Evolutionary conservation across 53 echinoderm and acorn worm genomes (phyloP), one percentile per base, ranked within the genome.

Genomic region (Henricia sp.): DNA sequence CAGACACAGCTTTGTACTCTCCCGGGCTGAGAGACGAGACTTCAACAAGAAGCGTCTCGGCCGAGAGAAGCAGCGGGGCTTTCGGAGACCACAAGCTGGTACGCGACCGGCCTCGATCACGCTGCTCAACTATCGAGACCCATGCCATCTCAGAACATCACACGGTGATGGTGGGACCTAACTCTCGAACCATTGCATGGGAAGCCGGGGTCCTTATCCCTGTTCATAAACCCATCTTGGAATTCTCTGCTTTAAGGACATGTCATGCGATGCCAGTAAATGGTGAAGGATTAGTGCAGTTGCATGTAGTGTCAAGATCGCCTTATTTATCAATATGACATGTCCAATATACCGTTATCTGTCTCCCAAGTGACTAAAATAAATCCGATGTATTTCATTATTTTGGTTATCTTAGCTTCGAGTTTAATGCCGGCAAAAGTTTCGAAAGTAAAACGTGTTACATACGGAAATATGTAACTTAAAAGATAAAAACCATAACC

Each of bases 191-290:
- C 20, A 77, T 83, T 3, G 94, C 91, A 8, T 91, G 91, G 94
- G 93, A 91, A 32, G 78, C 63, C 24, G 91, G 87, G 0, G 43
- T 83, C 2, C 85, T 84, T 20, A 63, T 93, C 3, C 67, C 91
- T 13, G 71, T 88, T 20, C 87, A 62, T 3, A 76, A 94, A 23
- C 93, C 93, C 0, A 66, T 67, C 4, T n/a, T 88, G 43, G 82
- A 64, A 32, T 88, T 92, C 12, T 92, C 71, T 64, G 86, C 86
- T 28, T 69, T 89, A 27, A 71, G 86, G 46, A 91, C 94, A 1
- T 40, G 50, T 0, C 20, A 73, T 52, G 63, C 37, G 1, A 46
- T 14, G 13, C 57, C 59, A 8, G 66, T 55, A 21, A 48, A 75
- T 35, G 42, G 3, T 1, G 63, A 57, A 28, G 70, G 71, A 3